Evolutionary conservation across 2,888 invertebrate genomes (phyloP).

Genomic region (Anodontia alba): DNA sequence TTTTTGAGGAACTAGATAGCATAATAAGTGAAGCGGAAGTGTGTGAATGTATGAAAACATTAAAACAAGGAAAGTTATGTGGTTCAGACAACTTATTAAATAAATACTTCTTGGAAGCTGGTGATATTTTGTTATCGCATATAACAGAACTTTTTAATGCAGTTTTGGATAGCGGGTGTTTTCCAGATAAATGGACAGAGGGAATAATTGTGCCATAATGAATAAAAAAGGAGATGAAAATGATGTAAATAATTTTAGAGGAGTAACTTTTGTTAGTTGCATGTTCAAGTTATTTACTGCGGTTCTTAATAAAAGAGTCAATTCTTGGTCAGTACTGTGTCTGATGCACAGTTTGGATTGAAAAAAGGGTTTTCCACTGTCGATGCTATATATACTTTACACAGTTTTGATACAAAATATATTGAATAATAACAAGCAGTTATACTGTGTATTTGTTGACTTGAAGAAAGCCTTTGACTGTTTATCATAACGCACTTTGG

Average conservation of each 20-base stretch:
- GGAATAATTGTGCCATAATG: constrained; percentile 37
- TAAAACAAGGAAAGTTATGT: constrained; percentile 20
- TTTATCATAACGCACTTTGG: neutral
- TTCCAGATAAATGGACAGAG: constrained; percentile 35
- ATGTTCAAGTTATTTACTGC: constrained; percentile 39
- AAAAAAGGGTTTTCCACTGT: constrained; percentile 25
- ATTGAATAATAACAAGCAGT: neutral
- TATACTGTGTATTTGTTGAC: neutral
- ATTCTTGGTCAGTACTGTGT: constrained; percentile 14
- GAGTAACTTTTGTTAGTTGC: constrained; percentile 40
- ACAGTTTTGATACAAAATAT: neutral
- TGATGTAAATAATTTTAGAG: constrained; percentile 40
- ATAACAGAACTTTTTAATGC: constrained; percentile 32
- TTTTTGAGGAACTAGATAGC: constrained; percentile 9
- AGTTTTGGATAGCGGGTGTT: constrained; percentile 20
- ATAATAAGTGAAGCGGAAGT: constrained; percentile 6
- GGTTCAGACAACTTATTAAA: constrained; percentile 28
- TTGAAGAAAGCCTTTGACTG: neutral
- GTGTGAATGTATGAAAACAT: neutral
- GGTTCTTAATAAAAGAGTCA: constrained; percentile 32
- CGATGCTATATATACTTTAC: constrained; percentile 31
- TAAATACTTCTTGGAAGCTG: constrained; percentile 37
- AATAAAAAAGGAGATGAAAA: constrained; percentile 42
- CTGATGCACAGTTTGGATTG: constrained; percentile 37
- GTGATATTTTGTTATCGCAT: constrained; percentile 25